Percentiles rank a stretch among this genome's conserved stretches.
These are phyloP conservation scores for Odontomyia ornata DNA, from an alignment of 2,888 invertebrate species.

Conservation along the genomic window DNA sequence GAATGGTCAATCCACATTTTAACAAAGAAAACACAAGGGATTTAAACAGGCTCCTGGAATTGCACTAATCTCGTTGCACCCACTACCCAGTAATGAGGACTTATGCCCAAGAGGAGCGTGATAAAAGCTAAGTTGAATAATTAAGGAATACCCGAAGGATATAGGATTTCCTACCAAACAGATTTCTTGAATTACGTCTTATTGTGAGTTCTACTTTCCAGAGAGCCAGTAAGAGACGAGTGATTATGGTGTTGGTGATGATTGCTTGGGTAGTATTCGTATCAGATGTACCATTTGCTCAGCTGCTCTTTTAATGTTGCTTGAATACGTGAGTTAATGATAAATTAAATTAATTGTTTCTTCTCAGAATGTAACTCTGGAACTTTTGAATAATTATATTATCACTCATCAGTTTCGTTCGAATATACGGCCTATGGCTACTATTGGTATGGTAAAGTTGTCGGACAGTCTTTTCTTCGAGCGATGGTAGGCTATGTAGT, in stretches of 20 bases:
- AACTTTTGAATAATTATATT: too few species aligned
- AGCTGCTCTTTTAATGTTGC: too few species aligned
- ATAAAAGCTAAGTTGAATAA: slow-evolving; percentile 19
- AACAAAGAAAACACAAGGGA: neutral
- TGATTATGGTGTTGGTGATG: neutral
- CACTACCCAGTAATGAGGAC: neutral
- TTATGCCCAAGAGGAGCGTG: slow-evolving; percentile 5
- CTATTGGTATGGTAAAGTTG: too few species aligned
- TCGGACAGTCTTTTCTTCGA: too few species aligned
- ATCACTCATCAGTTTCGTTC: too few species aligned
- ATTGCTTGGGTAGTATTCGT: neutral
- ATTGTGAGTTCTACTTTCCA: neutral
- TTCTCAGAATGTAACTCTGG: too few species aligned
- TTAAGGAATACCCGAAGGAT: slow-evolving; percentile 14
- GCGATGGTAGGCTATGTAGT: too few species aligned
- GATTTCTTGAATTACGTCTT: slow-evolving; percentile 4
- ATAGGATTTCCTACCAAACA: neutral
- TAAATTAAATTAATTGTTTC: too few species aligned
- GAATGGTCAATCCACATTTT: too few species aligned
- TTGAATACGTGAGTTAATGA: too few species aligned
- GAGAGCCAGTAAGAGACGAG: neutral
- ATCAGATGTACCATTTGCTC: neutral
- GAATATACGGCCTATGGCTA: too few species aligned
- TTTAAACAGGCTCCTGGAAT: neutral
- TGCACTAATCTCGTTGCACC: neutral